Evolutionary conservation across 2,797 vertebrate genomes (phyloP).

Genomic region (Thaleichthys pacificus): DNA sequence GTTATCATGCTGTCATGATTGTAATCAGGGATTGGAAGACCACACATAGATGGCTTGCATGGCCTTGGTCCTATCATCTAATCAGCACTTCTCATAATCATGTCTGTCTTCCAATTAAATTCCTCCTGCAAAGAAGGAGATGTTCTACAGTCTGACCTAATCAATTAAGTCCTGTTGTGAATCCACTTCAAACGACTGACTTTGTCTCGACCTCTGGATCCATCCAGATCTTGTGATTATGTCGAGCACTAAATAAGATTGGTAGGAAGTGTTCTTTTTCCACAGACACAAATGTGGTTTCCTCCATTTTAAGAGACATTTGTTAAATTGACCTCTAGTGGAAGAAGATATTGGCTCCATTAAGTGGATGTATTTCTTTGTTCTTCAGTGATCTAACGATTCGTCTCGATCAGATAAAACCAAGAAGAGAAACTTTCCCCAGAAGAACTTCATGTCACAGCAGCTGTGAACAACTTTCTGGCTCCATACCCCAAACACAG

Average conservation of each 20-base stretch:
- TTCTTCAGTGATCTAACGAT: neutral
- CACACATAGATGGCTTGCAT: conserved; percentile 6
- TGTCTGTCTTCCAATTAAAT: conserved; percentile 66
- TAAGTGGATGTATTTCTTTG: conserved; percentile 30
- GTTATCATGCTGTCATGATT: conserved; percentile 41
- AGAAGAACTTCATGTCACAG: neutral
- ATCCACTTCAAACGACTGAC: conserved; percentile 55
- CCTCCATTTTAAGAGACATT: conserved; percentile 27
- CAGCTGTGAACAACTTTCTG: neutral
- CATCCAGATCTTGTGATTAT: conserved; percentile 52
- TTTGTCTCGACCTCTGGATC: conserved; percentile 58
- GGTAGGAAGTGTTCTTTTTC: neutral
- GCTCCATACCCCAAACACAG: neutral
- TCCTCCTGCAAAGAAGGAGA: conserved; percentile 51
- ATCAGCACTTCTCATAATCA: conserved; percentile 71
- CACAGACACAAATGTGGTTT: neutral
- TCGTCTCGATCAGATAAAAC: neutral
- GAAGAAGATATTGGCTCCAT: conserved; percentile 42
- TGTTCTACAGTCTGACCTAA: conserved; percentile 52
- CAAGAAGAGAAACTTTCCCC: neutral
- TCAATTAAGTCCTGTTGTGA: conserved; percentile 62
- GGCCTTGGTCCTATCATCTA: conserved; percentile 61
- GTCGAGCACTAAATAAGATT: conserved; percentile 47
- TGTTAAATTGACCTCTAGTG: conserved; percentile 44
- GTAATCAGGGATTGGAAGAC: conserved; percentile 39